Conservation (phyloP, 1,140 invertebrate genomes). For the Drosophila pallidifrons region DNA sequence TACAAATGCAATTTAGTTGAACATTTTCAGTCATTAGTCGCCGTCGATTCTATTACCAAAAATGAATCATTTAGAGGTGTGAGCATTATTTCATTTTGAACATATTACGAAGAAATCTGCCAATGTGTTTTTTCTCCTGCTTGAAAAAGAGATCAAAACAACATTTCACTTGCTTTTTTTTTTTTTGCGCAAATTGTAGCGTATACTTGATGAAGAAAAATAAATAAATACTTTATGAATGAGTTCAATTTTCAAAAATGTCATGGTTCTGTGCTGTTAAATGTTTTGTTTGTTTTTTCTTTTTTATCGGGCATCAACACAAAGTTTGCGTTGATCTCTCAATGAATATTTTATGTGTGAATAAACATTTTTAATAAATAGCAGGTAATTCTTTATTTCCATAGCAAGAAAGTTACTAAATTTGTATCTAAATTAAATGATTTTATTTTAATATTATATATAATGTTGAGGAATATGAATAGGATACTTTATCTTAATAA, state of each 20-base stretch:
- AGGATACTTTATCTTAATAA: too few relatives aligned
- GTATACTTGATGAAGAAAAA: neutral
- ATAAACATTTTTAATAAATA: neutral
- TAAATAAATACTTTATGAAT: slow-evolving; percentile 4
- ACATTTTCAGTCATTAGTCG: slow-evolving; percentile 22
- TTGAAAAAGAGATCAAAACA: slow-evolving; percentile 13
- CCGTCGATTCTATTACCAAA: slow-evolving; percentile 14
- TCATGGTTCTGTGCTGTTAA: too few relatives aligned
- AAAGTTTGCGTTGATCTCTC: too few relatives aligned
- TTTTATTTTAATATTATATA: too few relatives aligned
- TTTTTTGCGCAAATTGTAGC: neutral
- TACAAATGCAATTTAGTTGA: slow-evolving; percentile 5
- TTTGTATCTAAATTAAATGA: too few relatives aligned
- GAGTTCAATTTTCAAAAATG: neutral
- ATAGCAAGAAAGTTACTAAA: too few relatives aligned
- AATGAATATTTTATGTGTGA: too few relatives aligned
- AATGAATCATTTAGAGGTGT: slow-evolving; percentile 24
- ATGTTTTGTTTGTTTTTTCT: too few relatives aligned
- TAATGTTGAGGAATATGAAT: too few relatives aligned
- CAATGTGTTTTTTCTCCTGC: neutral
- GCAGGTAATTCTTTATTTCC: too few relatives aligned
- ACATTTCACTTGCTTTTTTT: neutral
- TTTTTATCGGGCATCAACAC: too few relatives aligned
- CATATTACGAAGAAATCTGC: slow-evolving; percentile 8
- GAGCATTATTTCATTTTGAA: slow-evolving; percentile 10